Percentiles rank a stretch among this genome's conserved stretches.
Conservation (phyloP, 53 echinoderm and acorn worm genomes). For the Temnopleurus reevesii region DNA sequence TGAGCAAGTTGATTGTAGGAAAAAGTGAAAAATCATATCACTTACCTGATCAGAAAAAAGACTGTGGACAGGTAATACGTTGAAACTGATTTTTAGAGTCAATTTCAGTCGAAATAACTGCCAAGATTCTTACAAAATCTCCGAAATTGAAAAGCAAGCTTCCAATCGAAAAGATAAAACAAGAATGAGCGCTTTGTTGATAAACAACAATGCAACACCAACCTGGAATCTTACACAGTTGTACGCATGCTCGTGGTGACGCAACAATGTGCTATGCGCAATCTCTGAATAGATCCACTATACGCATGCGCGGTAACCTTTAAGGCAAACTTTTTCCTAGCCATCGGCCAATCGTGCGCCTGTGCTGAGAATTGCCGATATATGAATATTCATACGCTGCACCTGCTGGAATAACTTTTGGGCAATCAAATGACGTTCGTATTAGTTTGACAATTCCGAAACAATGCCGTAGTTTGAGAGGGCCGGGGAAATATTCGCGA, state of each 20-base stretch:
- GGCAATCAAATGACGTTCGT: background rate
- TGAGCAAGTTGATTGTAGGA: background rate
- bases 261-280: too few species aligned
- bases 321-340: background rate
- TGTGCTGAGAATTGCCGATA: background rate
- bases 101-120: background rate
- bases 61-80: background rate
- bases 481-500: too few species aligned
- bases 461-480: background rate
- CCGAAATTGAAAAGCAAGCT: background rate
- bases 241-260: too few species aligned
- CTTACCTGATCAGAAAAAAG: background rate
- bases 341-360: background rate
- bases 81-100: background rate
- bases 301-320: background rate
- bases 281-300: background rate
- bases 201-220: background rate
- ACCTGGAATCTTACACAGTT: too few species aligned
- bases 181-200: background rate
- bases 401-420: background rate
- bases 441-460: background rate
- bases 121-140: background rate
- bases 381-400: background rate
- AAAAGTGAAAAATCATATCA: background rate
- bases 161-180: background rate